Evolutionary conservation across 2,797 vertebrate species (phyloP).

Genomic region (Schizopygopsis pylzovi): DNA sequence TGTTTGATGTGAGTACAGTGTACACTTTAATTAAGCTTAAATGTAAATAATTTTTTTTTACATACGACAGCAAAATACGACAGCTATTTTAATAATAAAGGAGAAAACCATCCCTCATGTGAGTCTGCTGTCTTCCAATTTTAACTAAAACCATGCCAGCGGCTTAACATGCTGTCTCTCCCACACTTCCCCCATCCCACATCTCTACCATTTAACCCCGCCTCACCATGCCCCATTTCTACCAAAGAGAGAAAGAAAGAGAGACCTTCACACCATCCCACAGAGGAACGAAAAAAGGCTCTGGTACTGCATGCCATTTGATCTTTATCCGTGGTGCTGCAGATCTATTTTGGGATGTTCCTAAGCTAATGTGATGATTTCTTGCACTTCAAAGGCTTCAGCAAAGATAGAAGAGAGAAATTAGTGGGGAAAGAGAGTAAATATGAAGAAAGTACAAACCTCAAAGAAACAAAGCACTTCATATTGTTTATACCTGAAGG

Average conservation of each 20-base stretch:
- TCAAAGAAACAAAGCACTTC: background rate
- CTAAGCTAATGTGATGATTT: conserved; percentile 61
- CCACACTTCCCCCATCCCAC: conserved; percentile 33
- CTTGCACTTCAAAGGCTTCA: conserved; percentile 56
- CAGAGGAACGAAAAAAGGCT: conserved; percentile 53
- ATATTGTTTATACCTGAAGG: conserved; percentile 16
- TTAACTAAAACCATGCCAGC: conserved; percentile 58
- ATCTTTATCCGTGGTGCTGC: conserved; percentile 65
- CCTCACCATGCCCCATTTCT: conserved; percentile 55
- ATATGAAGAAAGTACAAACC: background rate
- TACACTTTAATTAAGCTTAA: conserved; percentile 54
- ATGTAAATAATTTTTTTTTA: conserved; percentile 8
- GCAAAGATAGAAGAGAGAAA: conserved; percentile 13
- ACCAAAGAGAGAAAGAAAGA: conserved; percentile 53
- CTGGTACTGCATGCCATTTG: conserved; percentile 65
- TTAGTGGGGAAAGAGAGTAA: background rate
- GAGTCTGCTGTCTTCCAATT: conserved; percentile 55
- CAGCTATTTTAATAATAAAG: conserved; percentile 47
- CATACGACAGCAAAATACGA: conserved; percentile 35
- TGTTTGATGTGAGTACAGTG: conserved; percentile 15
- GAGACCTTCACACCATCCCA: conserved; percentile 35
- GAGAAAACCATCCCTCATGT: conserved; percentile 48
- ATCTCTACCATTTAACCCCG: conserved; percentile 29
- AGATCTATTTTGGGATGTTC: conserved; percentile 65
- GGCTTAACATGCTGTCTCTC: conserved; percentile 56